Percentiles rank a stretch among this genome's conserved stretches.
Conservation (phyloP, 2,888 invertebrate genomes). For the Amaurobius ferox region DNA sequence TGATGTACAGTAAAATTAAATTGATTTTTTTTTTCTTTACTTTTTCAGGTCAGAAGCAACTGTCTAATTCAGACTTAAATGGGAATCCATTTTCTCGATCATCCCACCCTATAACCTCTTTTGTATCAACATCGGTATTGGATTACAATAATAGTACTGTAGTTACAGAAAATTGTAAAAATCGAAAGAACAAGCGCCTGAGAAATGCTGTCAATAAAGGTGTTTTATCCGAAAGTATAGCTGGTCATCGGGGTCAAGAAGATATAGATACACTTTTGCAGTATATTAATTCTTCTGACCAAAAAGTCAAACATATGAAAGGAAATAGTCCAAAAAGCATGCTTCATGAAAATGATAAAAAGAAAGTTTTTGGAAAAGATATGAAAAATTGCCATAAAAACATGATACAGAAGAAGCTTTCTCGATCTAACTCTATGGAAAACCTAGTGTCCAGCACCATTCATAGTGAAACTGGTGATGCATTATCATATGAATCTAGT, state of each 20-base stretch:
- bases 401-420: constrained; percentile 75
- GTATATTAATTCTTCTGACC: constrained; percentile 71
- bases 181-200: constrained; percentile 59
- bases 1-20: too few species aligned
- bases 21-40: too few species aligned
- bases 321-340: constrained; percentile 34
- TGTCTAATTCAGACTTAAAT: constrained; percentile 43
- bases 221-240: constrained; percentile 81
- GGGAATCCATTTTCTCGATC: constrained; percentile 53
- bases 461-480: background rate
- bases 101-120: constrained; percentile 18
- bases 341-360: constrained; percentile 50
- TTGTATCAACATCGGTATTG: constrained; percentile 32
- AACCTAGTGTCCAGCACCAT: constrained; percentile 4
- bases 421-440: constrained; percentile 52
- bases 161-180: constrained; percentile 46
- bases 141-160: constrained; percentile 23
- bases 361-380: constrained; percentile 68
- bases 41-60: constrained; percentile 49
- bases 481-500: constrained; percentile 21
- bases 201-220: constrained; percentile 69
- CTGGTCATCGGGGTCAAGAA: constrained; percentile 87
- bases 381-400: constrained; percentile 50
- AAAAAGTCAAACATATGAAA: constrained; percentile 44
- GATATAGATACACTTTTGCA: constrained; percentile 81